Evolutionary conservation across 1,140 invertebrate species (phyloP).

Genomic region (Limonius californicus): DNA sequence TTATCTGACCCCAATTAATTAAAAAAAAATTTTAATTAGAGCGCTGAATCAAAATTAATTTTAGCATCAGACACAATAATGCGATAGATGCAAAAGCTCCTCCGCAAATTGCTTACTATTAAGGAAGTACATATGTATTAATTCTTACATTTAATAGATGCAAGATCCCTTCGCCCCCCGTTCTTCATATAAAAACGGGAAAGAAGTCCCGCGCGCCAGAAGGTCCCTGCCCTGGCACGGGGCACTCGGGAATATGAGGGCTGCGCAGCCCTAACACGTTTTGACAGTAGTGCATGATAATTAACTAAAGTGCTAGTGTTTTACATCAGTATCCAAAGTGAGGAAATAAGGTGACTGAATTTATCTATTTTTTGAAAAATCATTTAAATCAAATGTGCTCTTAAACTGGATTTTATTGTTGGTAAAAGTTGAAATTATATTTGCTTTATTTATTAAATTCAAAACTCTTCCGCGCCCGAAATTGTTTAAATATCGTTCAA

Average conservation of each 20-base stretch:
- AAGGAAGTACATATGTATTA: conserved; percentile 8
- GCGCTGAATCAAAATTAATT: no score
- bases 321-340: neutral
- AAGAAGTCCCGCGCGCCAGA: neutral
- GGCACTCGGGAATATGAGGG: conserved; percentile 17
- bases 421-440: no score
- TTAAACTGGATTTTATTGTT: no score
- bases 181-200: neutral
- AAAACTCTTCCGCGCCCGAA: no score
- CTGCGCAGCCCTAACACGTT: conserved; percentile 13
- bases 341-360: neutral
- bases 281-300: neutral
- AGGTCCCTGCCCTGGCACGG: conserved; percentile 17
- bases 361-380: conserved; percentile 14
- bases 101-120: neutral
- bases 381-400: no score
- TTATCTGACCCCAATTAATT: no score
- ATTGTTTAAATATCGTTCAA: neutral
- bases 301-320: conserved; percentile 2
- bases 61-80: neutral
- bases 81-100: neutral
- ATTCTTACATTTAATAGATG: conserved; percentile 2
- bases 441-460: no score
- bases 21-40: no score
- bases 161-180: neutral